These are phyloP conservation scores for Scytalopus superciliaris DNA, from an alignment of 2,113 vertebrate genomes.

Conservation along the genomic window DNA sequence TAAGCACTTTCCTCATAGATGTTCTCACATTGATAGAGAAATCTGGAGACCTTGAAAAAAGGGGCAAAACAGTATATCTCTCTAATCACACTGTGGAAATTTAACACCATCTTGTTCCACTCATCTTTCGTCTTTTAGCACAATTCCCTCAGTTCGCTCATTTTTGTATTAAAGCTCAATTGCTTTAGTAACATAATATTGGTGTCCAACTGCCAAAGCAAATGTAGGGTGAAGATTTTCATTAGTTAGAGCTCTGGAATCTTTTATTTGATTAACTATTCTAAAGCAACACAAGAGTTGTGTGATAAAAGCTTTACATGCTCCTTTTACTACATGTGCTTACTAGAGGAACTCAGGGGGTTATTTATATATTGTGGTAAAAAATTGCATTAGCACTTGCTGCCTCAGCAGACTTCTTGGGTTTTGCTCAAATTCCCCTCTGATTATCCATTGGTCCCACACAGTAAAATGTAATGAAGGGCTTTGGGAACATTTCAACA, in stretches of 20 bases:
- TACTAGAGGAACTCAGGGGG: neutral
- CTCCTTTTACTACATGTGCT: neutral
- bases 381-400: constrained; percentile 36
- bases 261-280: constrained; percentile 27
- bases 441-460: neutral
- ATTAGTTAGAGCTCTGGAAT: neutral
- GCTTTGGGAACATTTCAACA: neutral
- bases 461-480: neutral
- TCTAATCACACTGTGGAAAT: neutral
- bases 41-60: neutral
- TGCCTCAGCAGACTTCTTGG: constrained; percentile 21
- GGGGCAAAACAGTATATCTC: neutral
- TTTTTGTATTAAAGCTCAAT: neutral
- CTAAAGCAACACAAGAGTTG: neutral
- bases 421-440: constrained; percentile 21
- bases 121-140: neutral
- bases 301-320: neutral
- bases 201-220: constrained; percentile 14
- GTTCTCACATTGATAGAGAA: neutral
- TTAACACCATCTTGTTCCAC: neutral
- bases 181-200: constrained; percentile 21
- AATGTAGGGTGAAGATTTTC: neutral
- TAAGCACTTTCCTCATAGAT: neutral
- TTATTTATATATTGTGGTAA: constrained; percentile 10
- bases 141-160: neutral